phyloP scores from a whole-genome alignment of 2,888 invertebrate genomes.

The Cynaeus angustus region DNA sequence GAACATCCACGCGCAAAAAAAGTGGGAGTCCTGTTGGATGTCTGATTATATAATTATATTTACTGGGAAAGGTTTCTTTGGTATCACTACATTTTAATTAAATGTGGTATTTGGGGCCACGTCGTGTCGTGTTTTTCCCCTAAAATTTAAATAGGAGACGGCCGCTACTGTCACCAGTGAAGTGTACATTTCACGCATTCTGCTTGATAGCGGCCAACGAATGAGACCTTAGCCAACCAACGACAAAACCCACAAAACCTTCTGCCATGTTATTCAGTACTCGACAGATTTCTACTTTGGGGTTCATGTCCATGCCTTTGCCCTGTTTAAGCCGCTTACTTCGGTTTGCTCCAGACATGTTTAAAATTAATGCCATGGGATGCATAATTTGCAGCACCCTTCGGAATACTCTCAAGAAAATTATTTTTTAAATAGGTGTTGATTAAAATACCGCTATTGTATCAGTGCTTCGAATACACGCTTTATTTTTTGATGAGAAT shows the following conservation, averaged over 20 bases:
- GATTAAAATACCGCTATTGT: constrained; percentile 2
- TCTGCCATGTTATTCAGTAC: constrained; percentile 21
- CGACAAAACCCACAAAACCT: constrained; percentile 36
- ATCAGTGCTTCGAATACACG: no score
- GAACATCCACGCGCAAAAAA: no score
- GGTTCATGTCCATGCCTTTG: constrained; percentile 12
- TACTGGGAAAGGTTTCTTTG: not conserved
- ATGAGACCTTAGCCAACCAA: constrained; percentile 20
- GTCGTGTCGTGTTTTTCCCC: constrained; percentile 6
- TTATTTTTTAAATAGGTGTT: not conserved
- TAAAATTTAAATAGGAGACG: constrained; percentile 23
- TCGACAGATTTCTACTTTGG: constrained; percentile 27
- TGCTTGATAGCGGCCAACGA: constrained; percentile 10
- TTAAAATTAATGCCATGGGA: constrained; percentile 24
- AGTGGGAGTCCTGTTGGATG: not conserved
- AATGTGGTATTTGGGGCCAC: not conserved
- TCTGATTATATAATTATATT: constrained; percentile 1
- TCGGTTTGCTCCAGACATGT: constrained; percentile 18
- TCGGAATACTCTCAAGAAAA: not conserved
- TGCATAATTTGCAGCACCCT: constrained; percentile 14
- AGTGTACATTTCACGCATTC: constrained; percentile 35
- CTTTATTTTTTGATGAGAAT: no score
- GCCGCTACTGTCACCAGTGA: constrained; percentile 20
- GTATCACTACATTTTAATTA: constrained; percentile 5
- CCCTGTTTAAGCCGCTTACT: constrained; percentile 28